Evolutionary conservation across 1,140 invertebrate genomes (phyloP).

Genomic region (Eufriesea mexicana): DNA sequence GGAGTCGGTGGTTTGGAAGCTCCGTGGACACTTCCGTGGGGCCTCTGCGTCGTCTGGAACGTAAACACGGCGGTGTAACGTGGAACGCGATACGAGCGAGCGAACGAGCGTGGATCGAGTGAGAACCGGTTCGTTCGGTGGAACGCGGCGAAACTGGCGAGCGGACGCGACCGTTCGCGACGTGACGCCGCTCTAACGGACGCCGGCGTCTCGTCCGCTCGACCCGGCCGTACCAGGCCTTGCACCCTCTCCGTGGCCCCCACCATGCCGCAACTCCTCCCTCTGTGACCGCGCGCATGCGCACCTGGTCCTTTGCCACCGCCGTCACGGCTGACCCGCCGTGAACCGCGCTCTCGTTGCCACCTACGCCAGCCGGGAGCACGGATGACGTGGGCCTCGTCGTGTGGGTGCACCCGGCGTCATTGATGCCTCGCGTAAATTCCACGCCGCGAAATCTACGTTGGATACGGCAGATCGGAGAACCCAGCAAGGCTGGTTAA

Average conservation of each 20-base stretch:
- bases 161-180: conserved; percentile 71
- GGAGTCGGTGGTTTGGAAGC: too few species aligned
- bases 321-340: too few species aligned
- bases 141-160: conserved; percentile 11
- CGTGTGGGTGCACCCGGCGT: conserved; percentile 17
- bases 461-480: too few species aligned
- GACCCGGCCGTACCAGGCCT: conserved; percentile 74
- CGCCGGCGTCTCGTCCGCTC: conserved; percentile 69
- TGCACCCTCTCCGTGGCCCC: conserved; percentile 54
- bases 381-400: neutral
- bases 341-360: too few species aligned
- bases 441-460: neutral
- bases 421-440: conserved; percentile 14
- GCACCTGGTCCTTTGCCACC: neutral
- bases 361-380: conserved; percentile 15
- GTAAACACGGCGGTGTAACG: conserved; percentile 15
- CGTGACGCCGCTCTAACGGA: conserved; percentile 76
- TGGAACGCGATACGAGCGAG: neutral
- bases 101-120: neutral
- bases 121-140: neutral
- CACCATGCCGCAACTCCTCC: conserved; percentile 48
- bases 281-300: conserved; percentile 57
- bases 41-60: neutral
- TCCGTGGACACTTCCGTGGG: too few species aligned
- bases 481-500: too few species aligned